Evolutionary conservation across 2,797 vertebrate genomes (phyloP), one percentile per base, ranked within the genome.

Genomic region (Sparidentex hasta): DNA sequence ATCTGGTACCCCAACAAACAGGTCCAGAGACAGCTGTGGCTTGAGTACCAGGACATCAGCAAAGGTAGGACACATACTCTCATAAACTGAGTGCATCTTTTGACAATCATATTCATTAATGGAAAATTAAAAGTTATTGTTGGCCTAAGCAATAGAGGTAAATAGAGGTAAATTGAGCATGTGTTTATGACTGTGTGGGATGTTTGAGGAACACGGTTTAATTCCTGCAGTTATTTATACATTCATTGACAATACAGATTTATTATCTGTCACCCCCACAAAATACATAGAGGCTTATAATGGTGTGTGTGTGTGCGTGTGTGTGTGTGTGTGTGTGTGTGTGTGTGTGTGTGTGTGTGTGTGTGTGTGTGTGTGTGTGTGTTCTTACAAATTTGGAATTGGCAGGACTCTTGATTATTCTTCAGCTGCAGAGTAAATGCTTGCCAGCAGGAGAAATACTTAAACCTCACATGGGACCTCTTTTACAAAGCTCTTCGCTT

Each of bases 1-100:
- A 99, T 99, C 93, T 99, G 98, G 98, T 99, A 99, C 90, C 98
- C 98, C 88, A 99, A 98, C 90, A 98, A 96, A 73, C 98, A 98
- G 94, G 97, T 99, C 78, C 98, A 99, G 93, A 94, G 96, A 44
- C 96, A 99, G 94, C 96, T 99, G 89, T 99, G 98, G 98, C 90
- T 99, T 65, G 98, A 99, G 87, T 99, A 99, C 48, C 98, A 99
- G 93, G 98, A 99, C 89, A 99, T 99, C 84, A 99, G 97, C 93
- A 99, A 99, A 98, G 98, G 98, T 99, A 95, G 88, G 90, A 71
- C 56, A 48, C 33, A 25, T 25, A 33, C 48, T 6, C 21, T 8
- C 29, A 62, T 11, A 2, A 3, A 3, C 13, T 9, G 47, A 21
- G 51, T 17, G 20, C 14, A 21, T 44, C 47, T 51, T 12, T 52